Evolutionary conservation across 2,113 vertebrate species (phyloP).

Genomic region (Pomatostomus ruficeps): DNA sequence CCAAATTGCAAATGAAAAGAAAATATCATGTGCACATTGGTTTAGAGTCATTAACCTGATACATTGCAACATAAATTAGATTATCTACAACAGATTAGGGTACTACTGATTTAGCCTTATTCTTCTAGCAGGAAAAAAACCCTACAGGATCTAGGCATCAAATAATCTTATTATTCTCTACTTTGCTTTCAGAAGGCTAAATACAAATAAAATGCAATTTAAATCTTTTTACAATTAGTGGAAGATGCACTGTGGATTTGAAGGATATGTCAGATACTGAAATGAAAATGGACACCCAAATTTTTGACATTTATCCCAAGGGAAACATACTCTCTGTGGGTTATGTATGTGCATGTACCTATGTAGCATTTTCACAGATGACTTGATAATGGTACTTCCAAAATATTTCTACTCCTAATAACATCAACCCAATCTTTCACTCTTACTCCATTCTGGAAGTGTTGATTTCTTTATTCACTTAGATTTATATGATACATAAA

Average conservation of each 20-base stretch:
- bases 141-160: background rate
- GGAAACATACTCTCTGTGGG: background rate
- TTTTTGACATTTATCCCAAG: background rate
- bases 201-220: background rate
- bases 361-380: background rate
- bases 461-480: constrained; percentile 41
- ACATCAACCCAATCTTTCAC: background rate
- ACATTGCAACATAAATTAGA: constrained; percentile 33
- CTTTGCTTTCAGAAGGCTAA: background rate
- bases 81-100: constrained; percentile 47
- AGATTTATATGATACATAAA: background rate
- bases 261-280: background rate
- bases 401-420: background rate
- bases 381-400: background rate
- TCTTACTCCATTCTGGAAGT: background rate
- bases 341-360: background rate
- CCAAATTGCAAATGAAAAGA: constrained; percentile 58
- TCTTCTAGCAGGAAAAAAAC: background rate
- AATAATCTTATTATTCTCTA: background rate
- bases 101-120: constrained; percentile 18
- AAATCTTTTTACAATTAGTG: background rate
- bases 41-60: constrained; percentile 55
- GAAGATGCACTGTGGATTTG: background rate
- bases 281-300: background rate
- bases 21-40: constrained; percentile 33